Evolutionary conservation across 2,888 invertebrate species (phyloP).

Genomic region (Phymatocera aterrima): DNA sequence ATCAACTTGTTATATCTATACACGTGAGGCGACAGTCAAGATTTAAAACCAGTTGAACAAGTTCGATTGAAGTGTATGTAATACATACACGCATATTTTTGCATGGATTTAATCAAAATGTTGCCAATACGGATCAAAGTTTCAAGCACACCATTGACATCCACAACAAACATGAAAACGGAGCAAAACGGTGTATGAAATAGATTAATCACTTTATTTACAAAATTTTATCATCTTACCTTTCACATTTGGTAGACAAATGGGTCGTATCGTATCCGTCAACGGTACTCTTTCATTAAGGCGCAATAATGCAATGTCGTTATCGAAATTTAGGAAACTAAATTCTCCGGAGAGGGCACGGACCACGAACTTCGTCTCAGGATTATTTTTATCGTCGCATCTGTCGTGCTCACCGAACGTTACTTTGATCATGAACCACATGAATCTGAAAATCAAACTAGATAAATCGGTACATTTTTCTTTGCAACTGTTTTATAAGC

Average conservation of each 20-base stretch:
- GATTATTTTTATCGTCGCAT: constrained; percentile 83
- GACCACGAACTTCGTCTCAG: constrained; percentile 88
- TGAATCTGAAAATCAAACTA: constrained; percentile 81
- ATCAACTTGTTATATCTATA: not conserved
- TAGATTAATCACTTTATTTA: not conserved
- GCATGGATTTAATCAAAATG: not conserved
- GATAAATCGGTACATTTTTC: constrained; percentile 47
- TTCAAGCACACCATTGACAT: not conserved
- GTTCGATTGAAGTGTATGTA: constrained; percentile 12
- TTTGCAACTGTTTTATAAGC: not conserved
- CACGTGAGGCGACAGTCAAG: not conserved
- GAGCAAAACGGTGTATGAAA: not conserved
- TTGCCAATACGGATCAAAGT: not conserved
- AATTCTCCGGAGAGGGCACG: constrained; percentile 88
- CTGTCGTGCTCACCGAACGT: constrained; percentile 92
- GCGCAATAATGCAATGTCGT: constrained; percentile 89
- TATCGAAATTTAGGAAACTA: constrained; percentile 90
- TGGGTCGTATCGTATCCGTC: constrained; percentile 87
- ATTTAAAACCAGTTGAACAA: constrained; percentile 36
- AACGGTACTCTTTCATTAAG: constrained; percentile 89
- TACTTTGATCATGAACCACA: constrained; percentile 95
- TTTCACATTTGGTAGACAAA: constrained; percentile 85
- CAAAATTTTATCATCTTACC: constrained; percentile 74
- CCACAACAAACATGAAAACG: too few species aligned
- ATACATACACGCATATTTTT: not conserved